Base-by-base conservation (phyloP, 1,140 invertebrate genomes). In the Sitodiplosis mosellana region DNA sequence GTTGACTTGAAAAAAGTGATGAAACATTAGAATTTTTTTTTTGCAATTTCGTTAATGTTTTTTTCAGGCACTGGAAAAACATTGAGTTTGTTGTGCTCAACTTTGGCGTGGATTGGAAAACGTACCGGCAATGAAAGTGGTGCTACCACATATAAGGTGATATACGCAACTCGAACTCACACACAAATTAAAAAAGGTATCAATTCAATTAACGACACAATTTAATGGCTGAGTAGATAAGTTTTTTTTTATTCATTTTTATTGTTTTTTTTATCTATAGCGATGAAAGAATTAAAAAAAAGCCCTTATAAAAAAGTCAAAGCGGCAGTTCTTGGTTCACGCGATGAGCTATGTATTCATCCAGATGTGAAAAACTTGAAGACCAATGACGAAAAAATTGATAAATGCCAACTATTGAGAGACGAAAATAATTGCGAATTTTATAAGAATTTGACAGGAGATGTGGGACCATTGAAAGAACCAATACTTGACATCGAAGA, bases 401-500 rank as follows among this genome's bases (percentile, higher is more conserved):
- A 40, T 15, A 40, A 5, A 14, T 40, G 37, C 12, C 4, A 40
- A 40, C 10, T 5, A 5, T 10, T 27, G 10, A 10, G 3, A 27
- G 10, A 27, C 3, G 10, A 27, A 27, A 10, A 12, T 4, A n/a
- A 40, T 6, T n/a, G 17, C 14, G 14, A n/a, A 40, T 15, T 15
- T 18, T 40, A n/a, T 6, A n/a, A 3, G 12, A 15, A 40, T 12
- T 6, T 15, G 4, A 14, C 4, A 6, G 12, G 14, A 12, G 14
- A 4, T 15, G 37, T 4, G 37, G 4, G 3, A 40, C 4, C 3
- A 6, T 40, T 40, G 14, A 3, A 40, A 6, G 4, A 40, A 15
- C 4, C 4, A 5, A 40, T 40, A 5, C 4, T 40, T 40, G 93
- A 97, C 61, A 96, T 98, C 59, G 93, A 97, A 69, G 92, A 97